Base-by-base conservation (phyloP, 2,797 vertebrate species). In the Leontopithecus rosalia region DNA sequence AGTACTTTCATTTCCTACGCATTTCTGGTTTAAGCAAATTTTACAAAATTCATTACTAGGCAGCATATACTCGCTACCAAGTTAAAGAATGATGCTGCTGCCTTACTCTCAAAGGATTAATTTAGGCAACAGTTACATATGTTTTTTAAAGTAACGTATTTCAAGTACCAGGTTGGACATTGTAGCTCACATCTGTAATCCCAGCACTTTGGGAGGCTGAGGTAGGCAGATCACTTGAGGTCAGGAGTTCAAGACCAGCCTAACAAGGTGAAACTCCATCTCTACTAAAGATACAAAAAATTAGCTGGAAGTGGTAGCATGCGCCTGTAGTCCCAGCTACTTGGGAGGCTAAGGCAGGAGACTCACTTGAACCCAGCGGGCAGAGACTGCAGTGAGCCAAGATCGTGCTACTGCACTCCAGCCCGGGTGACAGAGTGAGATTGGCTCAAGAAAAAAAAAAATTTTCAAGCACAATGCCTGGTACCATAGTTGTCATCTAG, bases 21-120 rank as follows among this genome's bases (percentile, higher is more conserved):
- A 90, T 46, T 90, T 97, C 24, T 90, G 58, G 4, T 88, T 91
- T 72, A 76, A 75, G 39, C 17, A 88, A 64, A 70, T 91, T 93
- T 89, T 57, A 14, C 24, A 94, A 97, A 94, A 70, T 84, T 91
- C 15, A 84, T 90, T 91, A 96, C 13, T 46, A 83, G 24, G 15
- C 48, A 81, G 22, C 28, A 95, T 55, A 79, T 79, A 41, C 13
- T 73, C 73, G 55, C n/a, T 79, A 88, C 11, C 24, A 43, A 72
- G n/a, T 93, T 73, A 52, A 95, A 92, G 30, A 97, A 93, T 77
- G 87, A 83, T 52, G 22, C n/a, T 93, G 52, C 14, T 89, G 24
- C 15, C 17, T 95, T 80, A 82, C 75, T 76, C 75, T 94, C 79
- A 73, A 96, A 88, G 41, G 36, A 89, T 88, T 67, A 94, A 83